phyloP scores from a whole-genome alignment of 2,888 invertebrate species.

The Scaptomyza parva region DNA sequence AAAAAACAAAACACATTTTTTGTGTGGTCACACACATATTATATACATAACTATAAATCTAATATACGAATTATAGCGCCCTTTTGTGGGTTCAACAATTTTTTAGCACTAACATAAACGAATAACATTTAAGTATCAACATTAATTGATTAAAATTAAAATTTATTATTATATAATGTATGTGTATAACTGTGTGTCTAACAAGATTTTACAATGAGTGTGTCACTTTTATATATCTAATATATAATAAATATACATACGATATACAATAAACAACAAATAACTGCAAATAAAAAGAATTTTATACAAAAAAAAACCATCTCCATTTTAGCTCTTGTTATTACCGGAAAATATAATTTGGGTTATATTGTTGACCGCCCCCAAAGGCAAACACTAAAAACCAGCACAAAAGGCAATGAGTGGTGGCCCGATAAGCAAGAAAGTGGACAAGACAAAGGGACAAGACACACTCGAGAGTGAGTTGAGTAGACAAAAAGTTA shows the following conservation, averaged over 20 bases:
- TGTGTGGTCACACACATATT: constrained; percentile 42
- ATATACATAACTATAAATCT: constrained; percentile 34
- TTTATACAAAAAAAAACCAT: constrained; percentile 71
- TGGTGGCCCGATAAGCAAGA: constrained; percentile 58
- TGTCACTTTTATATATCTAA: constrained; percentile 78
- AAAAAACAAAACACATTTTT: constrained; percentile 41
- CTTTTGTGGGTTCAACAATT: constrained; percentile 45
- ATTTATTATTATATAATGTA: constrained; percentile 52
- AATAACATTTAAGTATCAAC: constrained; percentile 41
- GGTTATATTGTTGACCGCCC: constrained; percentile 24
- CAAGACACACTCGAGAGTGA: constrained; percentile 20
- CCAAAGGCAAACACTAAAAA: constrained; percentile 48
- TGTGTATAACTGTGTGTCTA: constrained; percentile 74
- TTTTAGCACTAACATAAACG: constrained; percentile 44
- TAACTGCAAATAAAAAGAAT: constrained; percentile 71
- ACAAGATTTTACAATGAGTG: constrained; percentile 79
- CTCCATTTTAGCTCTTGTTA: constrained; percentile 24
- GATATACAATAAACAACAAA: constrained; percentile 68
- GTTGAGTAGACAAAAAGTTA: constrained; percentile 29
- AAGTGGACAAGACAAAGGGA: constrained; percentile 49
- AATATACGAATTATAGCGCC: constrained; percentile 43
- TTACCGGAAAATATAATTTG: constrained; percentile 4
- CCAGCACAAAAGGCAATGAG: constrained; percentile 47
- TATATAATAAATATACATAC: constrained; percentile 54
- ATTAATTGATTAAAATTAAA: constrained; percentile 27